Base-by-base conservation (phyloP, 2,113 vertebrate genomes). In the Toxotes jaculatrix region DNA sequence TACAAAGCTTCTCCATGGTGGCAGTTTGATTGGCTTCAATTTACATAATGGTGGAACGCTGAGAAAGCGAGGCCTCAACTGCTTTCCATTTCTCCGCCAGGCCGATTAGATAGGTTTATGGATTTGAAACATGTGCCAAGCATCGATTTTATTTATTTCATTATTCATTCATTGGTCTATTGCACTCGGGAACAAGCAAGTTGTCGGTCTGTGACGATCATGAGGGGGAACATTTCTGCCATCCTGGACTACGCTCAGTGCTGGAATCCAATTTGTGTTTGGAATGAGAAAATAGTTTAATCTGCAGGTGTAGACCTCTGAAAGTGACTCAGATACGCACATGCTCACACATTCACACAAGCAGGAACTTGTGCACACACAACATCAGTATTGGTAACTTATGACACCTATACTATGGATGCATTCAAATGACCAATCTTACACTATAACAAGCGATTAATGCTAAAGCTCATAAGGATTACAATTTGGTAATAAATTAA, bases 31-130 rank as follows among this genome's bases (percentile, higher is more conserved):
- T 93, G 89, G 91, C 90, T 89, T 90, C 89, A 91, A 93, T 94
- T 94, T 94, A 91, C 93, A 94, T 94, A 94, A 94, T 94, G 92
- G 93, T 66, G 69, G 75, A 92, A 90, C 77, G 74, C 89, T 81
- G 86, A 75, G 89, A 92, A 92, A 87, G 88, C 77, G 83, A 85
- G 83, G 62, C 87, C 88, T 89, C 87, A 84, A 93, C 86, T 90
- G 88, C 87, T 89, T 88, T 88, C 82, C 87, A 91, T 92, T 89
- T 89, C 86, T 90, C 87, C 38, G 21, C 76, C 40, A 64, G 86
- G 86, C 88, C 80, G 88, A 91, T 93, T 90, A 91, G 88, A 90
- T 88, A 85, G 83, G 86, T 92, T 92, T 93, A 92, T 93, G 91
- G 92, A 91, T 93, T 91, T 91, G 80, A 89, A 91, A 91, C 83